phyloP scores from a whole-genome alignment of 2,797 vertebrate species.

The Mustela erminea region DNA sequence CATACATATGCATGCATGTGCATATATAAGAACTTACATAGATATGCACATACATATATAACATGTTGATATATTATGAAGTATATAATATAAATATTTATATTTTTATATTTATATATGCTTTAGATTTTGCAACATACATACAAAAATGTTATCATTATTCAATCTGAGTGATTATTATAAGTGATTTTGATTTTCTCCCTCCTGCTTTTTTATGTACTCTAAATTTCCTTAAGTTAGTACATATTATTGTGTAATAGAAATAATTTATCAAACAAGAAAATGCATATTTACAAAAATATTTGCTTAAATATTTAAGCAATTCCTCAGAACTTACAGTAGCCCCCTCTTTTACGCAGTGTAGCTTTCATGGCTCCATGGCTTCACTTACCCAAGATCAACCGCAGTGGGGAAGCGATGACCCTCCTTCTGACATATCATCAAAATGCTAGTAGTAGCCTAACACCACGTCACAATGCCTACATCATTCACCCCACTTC shows the following conservation, averaged over 20 bases:
- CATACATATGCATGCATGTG: no score
- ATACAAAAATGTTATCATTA: neutral
- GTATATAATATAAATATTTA: neutral
- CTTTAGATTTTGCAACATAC: neutral
- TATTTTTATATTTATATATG: neutral
- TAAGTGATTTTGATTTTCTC: neutral
- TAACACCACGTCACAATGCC: neutral
- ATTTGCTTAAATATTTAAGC: neutral
- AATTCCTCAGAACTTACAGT: neutral
- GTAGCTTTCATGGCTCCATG: neutral
- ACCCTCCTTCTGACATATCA: neutral
- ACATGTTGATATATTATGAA: neutral
- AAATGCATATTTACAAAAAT: neutral
- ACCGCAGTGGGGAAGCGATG: neutral
- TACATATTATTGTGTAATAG: neutral
- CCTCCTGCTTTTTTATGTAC: neutral
- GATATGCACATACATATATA: neutral
- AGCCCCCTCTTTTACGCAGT: neutral
- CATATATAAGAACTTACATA: no score
- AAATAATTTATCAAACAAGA: neutral
- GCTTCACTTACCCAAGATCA: neutral
- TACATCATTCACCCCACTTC: neutral
- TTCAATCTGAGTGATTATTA: neutral
- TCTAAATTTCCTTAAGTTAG: slow-evolving; percentile 18
- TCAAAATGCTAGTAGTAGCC: neutral